phyloP scores from a whole-genome alignment of 2,797 vertebrate genomes.

The Microctenopoma lineatum region DNA sequence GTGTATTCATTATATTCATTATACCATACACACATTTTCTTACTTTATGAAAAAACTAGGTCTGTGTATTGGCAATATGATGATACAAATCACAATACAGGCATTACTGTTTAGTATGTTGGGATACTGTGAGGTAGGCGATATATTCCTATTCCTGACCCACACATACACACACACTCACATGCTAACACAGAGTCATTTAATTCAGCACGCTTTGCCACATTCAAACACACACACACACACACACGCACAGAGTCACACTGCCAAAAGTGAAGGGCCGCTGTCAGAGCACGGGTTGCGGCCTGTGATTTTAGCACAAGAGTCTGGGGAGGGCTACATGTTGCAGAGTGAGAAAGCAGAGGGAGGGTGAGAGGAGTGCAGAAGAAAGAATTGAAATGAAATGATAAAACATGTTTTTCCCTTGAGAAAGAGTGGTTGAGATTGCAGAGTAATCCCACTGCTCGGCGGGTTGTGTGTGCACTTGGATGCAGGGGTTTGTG shows the following conservation, averaged over 20 bases:
- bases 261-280: conserved; percentile 48
- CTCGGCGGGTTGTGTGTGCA: conserved; percentile 68
- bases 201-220: conserved; percentile 15
- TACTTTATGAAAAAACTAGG: too few relatives aligned
- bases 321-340: conserved; percentile 79
- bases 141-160: neutral
- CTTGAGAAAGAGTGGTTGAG: conserved; percentile 74
- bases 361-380: conserved; percentile 47
- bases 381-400: conserved; percentile 80
- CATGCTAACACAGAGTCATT: neutral
- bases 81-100: too few relatives aligned
- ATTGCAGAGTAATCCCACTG: conserved; percentile 82
- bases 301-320: conserved; percentile 75
- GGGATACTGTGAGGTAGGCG: too few relatives aligned
- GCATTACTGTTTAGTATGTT: too few relatives aligned
- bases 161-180: conserved; percentile 4
- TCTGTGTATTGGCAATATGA: too few relatives aligned
- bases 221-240: conserved; percentile 26
- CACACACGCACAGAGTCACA: conserved; percentile 29
- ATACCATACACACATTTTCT: neutral
- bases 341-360: conserved; percentile 70
- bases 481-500: conserved; percentile 56
- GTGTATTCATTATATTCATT: neutral
- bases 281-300: conserved; percentile 74
- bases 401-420: conserved; percentile 83